Base-by-base conservation (phyloP, 2,797 vertebrate genomes). In the Naso thynnoides region DNA sequence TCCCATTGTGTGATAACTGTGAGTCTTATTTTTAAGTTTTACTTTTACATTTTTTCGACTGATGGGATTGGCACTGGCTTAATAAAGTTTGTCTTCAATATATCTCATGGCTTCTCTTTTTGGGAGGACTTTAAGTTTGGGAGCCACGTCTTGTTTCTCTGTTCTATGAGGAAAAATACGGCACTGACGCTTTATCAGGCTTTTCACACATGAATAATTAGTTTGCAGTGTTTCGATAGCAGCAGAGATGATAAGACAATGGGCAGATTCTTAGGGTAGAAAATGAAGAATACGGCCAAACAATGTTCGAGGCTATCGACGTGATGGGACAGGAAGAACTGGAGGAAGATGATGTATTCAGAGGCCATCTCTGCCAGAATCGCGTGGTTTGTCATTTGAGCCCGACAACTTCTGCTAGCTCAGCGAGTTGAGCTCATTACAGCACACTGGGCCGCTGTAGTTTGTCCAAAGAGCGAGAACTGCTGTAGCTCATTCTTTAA, bases 351-450 rank as follows among this genome's bases (percentile, higher is more conserved):
- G 16, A 53, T 19, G 66, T 39, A 67, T 76, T 82, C 39, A 53
- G 38, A 71, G 61, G 21, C 54, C 36, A 6, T 72, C 58, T 47
- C 71, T 79, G 73, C 68, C 66, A 61, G 50, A 60, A 21, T 33
- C 63, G 57, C 42, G 74, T 9, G 55, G 76, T 88, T 88, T 85
- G 78, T 88, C 72, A 79, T 82, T 72, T 55, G 79, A 76, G 64
- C 44, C 61, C 65, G 73, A 81, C 74, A 69, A 76, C 59, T 47
- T 19, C 47, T 75, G 81, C 89, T 29, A 38, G 52, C 81, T 87
- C 84, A 86, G n/a, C n/a, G n/a, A n/a, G n/a, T n/a, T n/a, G n/a
- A n/a, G n/a, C n/a, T n/a, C n/a, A n/a, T n/a, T n/a, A n/a, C n/a
- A n/a, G 84, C 84, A 85, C 65, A 56, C 76, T 72, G 62, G 56